Evolutionary conservation across 2,113 vertebrate genomes (phyloP).

Genomic region (Antigone vipio): DNA sequence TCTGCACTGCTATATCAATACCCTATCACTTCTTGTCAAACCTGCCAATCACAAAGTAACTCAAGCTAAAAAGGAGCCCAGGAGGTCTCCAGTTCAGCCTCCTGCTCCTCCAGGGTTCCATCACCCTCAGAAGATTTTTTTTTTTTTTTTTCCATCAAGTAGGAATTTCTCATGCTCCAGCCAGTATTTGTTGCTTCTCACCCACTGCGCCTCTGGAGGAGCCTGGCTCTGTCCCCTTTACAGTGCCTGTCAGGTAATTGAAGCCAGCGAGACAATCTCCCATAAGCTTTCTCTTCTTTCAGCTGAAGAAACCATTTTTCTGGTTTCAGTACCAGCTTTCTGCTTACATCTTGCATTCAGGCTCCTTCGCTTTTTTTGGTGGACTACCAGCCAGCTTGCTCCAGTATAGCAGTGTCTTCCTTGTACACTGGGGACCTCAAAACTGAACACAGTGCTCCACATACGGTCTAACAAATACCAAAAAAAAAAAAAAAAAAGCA

Average conservation of each 20-base stretch:
- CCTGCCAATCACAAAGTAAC: not conserved
- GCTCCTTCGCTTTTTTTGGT: not conserved
- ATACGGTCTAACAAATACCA: fast-evolving
- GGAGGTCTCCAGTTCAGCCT: not conserved
- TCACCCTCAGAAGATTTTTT: not conserved
- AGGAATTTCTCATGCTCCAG: not conserved
- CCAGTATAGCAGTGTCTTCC: not conserved
- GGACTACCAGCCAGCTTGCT: not conserved
- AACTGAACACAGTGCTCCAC: not conserved
- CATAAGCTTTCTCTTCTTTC: not conserved
- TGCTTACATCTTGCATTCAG: not conserved
- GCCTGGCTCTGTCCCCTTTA: not conserved
- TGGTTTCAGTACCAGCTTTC: not conserved
- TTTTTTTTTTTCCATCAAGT: not conserved
- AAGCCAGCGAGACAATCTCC: not conserved
- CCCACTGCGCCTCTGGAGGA: not conserved
- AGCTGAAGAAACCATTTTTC: not conserved
- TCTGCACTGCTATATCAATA: not conserved
- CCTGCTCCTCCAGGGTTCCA: not conserved
- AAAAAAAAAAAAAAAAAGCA: not conserved
- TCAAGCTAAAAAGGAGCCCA: not conserved
- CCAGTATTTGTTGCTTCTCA: not conserved
- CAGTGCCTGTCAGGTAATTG: fast-evolving
- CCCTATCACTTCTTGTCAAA: not conserved
- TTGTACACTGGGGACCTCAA: not conserved